Percentiles rank a stretch among this genome's conserved stretches.
phyloP scores from a whole-genome alignment of 2,888 invertebrate species.

The Cheilosia pagana region DNA sequence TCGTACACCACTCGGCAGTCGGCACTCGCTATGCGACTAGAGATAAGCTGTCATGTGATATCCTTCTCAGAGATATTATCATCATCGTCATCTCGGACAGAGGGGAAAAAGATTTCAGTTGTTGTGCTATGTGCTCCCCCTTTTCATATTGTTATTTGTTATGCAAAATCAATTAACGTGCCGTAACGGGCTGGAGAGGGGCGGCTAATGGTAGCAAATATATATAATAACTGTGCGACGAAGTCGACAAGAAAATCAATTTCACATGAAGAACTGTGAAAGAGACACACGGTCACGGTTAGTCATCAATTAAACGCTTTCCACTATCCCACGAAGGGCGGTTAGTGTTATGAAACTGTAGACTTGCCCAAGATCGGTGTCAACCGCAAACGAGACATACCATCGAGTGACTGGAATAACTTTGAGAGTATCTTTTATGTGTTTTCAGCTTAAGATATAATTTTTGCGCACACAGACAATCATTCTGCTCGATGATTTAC shows the following conservation, averaged over 20 bases:
- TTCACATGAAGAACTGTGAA: slow-evolving; percentile 34
- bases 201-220: slow-evolving; percentile 19
- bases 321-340: neutral
- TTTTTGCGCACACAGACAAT: slow-evolving; percentile 20
- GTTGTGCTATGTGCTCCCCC: neutral
- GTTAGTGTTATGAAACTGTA: slow-evolving; percentile 51
- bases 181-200: slow-evolving; percentile 34
- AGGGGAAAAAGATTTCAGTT: slow-evolving; percentile 1
- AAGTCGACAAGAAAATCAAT: slow-evolving; percentile 41
- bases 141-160: slow-evolving; percentile 51
- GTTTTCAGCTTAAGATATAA: neutral
- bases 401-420: neutral
- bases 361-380: slow-evolving; percentile 44
- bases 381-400: slow-evolving; percentile 35
- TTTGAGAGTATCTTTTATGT: slow-evolving; percentile 19
- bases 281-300: slow-evolving; percentile 24
- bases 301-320: slow-evolving; percentile 13
- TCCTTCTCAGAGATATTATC: slow-evolving; percentile 55
- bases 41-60: slow-evolving; percentile 56
- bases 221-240: slow-evolving; percentile 42
- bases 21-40: neutral
- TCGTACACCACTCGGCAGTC: too few relatives aligned
- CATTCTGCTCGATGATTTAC: slow-evolving; percentile 46
- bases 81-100: slow-evolving; percentile 37
- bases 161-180: slow-evolving; percentile 65